Base-by-base conservation (phyloP, 2,113 vertebrate genomes). In the Trinectes maculatus region DNA sequence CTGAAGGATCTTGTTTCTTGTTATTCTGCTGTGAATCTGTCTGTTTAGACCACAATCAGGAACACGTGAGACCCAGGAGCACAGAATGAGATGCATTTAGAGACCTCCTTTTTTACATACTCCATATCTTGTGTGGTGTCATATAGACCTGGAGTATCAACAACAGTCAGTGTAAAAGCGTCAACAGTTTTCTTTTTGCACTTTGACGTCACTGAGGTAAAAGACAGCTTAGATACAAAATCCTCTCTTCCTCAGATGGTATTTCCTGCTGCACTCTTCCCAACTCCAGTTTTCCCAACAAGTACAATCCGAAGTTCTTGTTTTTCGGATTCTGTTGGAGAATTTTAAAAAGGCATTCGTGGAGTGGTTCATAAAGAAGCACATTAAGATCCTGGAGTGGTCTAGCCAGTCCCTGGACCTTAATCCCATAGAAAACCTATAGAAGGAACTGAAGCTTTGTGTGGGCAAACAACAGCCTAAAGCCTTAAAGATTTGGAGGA, bases 121-220 rank as follows among this genome's bases (percentile, higher is more conserved):
- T 53, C n/a, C n/a, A n/a, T n/a, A n/a, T n/a, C 67, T 12, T 85
- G 46, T 0, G 5, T 15, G 3, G 87, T 87, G 67, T 92, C 83
- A n/a, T 91, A 92, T n/a, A 93, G 67, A 1, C 86, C 89, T 0
- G 91, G 89, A 0, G 82, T 93, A 19, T 93, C 90, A 0, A 91
- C 76, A 0, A 91, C 37, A 0, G 88, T 40, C n/a, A n/a, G n/a
- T n/a, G n/a, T n/a, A n/a, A n/a, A n/a, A n/a, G n/a, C n/a, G n/a
- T n/a, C n/a, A n/a, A n/a, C n/a, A n/a, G n/a, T n/a, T n/a, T n/a
- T n/a, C n/a, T n/a, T n/a, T n/a, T n/a, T n/a, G n/a, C n/a, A n/a
- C n/a, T n/a, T n/a, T n/a, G n/a, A n/a, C n/a, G n/a, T n/a, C n/a
- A n/a, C n/a, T n/a, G n/a, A n/a, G n/a, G n/a, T 29, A 29, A 29